A percentile compares a stretch with the other conserved stretches of the same genome.
These are phyloP conservation scores for Drosophila anomalipes DNA, from an alignment of 2,888 invertebrate species.

Conservation along the genomic window DNA sequence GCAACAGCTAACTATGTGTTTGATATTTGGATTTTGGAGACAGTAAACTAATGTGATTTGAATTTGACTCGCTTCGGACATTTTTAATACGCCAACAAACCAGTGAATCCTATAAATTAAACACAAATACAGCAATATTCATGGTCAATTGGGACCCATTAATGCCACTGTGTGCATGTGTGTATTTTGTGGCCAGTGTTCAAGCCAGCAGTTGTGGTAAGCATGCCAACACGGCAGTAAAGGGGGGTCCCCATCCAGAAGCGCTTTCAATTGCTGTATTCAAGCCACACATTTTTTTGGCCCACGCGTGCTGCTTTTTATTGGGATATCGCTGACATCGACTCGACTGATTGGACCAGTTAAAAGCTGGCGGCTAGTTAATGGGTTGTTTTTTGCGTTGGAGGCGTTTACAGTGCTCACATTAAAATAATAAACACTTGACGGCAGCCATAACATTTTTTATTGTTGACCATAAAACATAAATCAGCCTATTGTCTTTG, in stretches of 20 bases:
- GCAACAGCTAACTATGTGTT: background rate
- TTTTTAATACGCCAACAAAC: conserved; percentile 47
- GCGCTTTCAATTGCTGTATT: conserved; percentile 34
- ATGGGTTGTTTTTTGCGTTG: conserved; percentile 4
- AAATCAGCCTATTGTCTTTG: conserved; percentile 62
- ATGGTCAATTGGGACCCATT: conserved; percentile 59
- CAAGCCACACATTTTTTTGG: conserved; percentile 15
- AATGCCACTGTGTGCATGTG: conserved; percentile 28
- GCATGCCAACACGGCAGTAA: background rate
- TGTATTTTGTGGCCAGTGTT: conserved; percentile 35
- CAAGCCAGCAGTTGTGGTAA: background rate
- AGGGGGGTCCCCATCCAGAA: conserved; percentile 6
- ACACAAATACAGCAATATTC: conserved; percentile 23
- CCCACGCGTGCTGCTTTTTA: conserved; percentile 49
- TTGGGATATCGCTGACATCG: conserved; percentile 29
- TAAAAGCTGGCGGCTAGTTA: conserved; percentile 38
- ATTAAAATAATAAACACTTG: conserved; percentile 76
- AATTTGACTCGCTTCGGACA: conserved; percentile 26
- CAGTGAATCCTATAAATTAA: conserved; percentile 47
- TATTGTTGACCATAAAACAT: conserved; percentile 59
- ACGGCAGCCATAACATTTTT: conserved; percentile 50
- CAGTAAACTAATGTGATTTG: conserved; percentile 5
- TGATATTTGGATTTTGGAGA: background rate
- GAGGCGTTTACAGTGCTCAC: conserved; percentile 46
- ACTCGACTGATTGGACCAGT: conserved; percentile 48